Percentiles rank a stretch among this genome's conserved stretches.
Conservation (phyloP, 2,113 vertebrate species). For the Madoqua kirkii region DNA sequence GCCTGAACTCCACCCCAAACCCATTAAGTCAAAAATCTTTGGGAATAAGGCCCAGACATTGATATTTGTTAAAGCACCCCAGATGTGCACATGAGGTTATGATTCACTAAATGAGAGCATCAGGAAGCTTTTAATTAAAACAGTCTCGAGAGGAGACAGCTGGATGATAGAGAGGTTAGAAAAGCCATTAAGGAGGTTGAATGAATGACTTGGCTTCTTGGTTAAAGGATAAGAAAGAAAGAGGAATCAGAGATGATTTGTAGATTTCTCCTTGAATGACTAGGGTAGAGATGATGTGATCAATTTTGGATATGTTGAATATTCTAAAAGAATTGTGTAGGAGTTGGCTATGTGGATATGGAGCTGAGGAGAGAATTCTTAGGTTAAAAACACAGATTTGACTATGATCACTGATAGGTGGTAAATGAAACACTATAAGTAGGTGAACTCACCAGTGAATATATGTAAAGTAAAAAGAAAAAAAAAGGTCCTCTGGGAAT, state of each 20-base stretch:
- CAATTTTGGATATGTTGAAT: not conserved
- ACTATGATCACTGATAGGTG: not conserved
- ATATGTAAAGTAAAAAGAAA: not conserved
- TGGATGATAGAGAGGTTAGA: slow-evolving; percentile 12
- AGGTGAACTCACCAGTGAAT: not conserved
- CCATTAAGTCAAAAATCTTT: slow-evolving; percentile 46
- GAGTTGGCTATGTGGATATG: not conserved
- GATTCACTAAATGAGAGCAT: not conserved
- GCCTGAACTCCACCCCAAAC: not conserved
- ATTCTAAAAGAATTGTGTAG: not conserved
- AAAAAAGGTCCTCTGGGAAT: not conserved
- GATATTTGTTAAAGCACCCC: not conserved
- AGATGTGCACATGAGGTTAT: not conserved
- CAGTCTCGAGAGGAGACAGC: not conserved
- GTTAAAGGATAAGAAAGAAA: slow-evolving; percentile 1
- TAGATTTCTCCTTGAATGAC: slow-evolving; percentile 16
- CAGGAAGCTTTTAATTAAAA: slow-evolving; percentile 27
- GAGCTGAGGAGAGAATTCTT: not conserved
- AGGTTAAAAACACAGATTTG: not conserved
- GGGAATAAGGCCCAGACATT: not conserved
- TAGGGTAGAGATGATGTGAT: not conserved
- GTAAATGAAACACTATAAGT: not conserved
- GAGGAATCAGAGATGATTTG: not conserved
- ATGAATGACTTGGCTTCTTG: slow-evolving; percentile 11
- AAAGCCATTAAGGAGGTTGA: not conserved